phyloP scores from a whole-genome alignment of 2,113 vertebrate genomes.

The Meleagris gallopavo region DNA sequence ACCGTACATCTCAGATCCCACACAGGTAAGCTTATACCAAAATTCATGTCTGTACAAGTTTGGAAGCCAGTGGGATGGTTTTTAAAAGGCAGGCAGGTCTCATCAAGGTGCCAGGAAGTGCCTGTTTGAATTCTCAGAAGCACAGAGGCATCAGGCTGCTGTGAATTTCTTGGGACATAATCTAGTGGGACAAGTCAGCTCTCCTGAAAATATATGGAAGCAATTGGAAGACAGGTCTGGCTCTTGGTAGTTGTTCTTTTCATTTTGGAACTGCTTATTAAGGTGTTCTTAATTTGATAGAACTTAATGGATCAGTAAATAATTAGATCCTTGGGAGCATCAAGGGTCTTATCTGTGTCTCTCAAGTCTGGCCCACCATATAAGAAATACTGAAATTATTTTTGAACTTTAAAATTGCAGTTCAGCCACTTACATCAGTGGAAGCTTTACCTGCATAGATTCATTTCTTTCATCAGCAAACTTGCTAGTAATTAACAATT shows the following conservation, averaged over 20 bases:
- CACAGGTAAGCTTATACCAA: conserved; percentile 74
- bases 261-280: neutral
- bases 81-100: fast-evolving
- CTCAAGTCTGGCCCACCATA: neutral
- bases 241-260: neutral
- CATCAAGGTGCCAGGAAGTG: neutral
- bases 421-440: neutral
- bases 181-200: neutral
- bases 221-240: neutral
- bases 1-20: conserved; percentile 96
- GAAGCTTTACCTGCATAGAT: neutral
- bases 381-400: neutral
- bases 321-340: neutral
- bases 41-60: neutral
- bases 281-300: neutral
- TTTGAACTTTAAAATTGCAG: neutral
- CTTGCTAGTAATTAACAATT: neutral
- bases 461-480: neutral
- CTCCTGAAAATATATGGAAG: neutral
- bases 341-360: neutral
- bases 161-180: neutral
- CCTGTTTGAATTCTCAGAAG: fast-evolving
- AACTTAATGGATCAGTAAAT: neutral
- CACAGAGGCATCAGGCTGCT: neutral
- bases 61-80: neutral